Conservation (phyloP, 1,140 invertebrate species). For the Conus ventricosus region DNA sequence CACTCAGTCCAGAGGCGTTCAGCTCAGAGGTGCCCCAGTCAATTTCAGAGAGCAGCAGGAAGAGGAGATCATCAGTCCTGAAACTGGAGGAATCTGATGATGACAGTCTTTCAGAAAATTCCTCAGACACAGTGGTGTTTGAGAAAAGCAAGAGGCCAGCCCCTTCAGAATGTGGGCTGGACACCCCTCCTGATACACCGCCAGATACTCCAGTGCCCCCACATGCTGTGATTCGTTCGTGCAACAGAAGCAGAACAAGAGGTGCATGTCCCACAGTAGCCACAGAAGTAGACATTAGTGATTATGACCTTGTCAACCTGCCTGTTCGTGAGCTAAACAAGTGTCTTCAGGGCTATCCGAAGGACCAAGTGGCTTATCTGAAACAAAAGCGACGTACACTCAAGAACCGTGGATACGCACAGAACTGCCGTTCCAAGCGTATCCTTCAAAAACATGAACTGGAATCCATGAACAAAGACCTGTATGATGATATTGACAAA, state of each 20-base stretch:
- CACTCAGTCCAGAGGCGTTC: no score
- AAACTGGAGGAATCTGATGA: not conserved
- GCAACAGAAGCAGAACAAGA: conserved; percentile 28
- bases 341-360: conserved; percentile 91
- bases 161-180: not conserved
- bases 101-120: not conserved
- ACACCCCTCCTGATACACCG: conserved; percentile 12
- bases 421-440: conserved; percentile 88
- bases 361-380: conserved; percentile 91
- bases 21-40: no score
- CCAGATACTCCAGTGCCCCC: not conserved
- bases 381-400: conserved; percentile 98
- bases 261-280: conserved; percentile 14
- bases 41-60: not conserved
- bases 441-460: conserved; percentile 76
- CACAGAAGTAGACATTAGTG: conserved; percentile 78
- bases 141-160: not conserved
- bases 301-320: conserved; percentile 91
- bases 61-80: not conserved
- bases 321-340: conserved; percentile 97
- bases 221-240: conserved; percentile 29
- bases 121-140: not conserved
- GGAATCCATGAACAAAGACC: conserved; percentile 86
- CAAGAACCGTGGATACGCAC: conserved; percentile 99
- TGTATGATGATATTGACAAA: conserved; percentile 37